Evolutionary conservation across 2,888 invertebrate species (phyloP), one percentile per base, ranked within the genome.

Genomic region (Pyrocoelia pectoralis): DNA sequence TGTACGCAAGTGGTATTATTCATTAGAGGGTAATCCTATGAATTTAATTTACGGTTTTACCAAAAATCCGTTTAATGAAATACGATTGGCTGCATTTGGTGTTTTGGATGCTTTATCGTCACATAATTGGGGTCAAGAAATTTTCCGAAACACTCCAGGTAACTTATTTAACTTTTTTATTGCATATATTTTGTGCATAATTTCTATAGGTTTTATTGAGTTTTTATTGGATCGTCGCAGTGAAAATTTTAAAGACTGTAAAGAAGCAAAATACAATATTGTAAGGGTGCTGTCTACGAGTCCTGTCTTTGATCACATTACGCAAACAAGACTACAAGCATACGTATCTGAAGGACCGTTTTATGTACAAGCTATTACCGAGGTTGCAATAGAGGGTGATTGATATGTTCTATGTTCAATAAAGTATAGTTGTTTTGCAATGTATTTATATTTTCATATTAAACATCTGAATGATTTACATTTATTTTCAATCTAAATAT

Each of bases 331-430:
- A 74, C 81, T 95, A 14, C 85, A 86, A 67, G 84, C 84, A 13
- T 94, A 89, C 80, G 86, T 90, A 8, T 86, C 87, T 43, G 89
- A 94, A 76, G 96, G 96, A 0, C 89, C 94, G 1, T 92, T 90
- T 76, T 90, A 86, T 80, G 83, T 91, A n/a, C 86, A 89, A 70
- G 82, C 84, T n/a, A 81, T 85, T 60, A 83, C 89, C 50, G 89
- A 92, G 79, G 88, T 96, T 50, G 93, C 92, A 2, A 85, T 91
- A 74, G 95, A 94, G 74, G 88, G 89, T 65, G 81, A 80, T 64
- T 73, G 50, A 49, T 24, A 24, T 24, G n/a, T n/a, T 33, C 2
- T 33, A n/a, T 33, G n/a, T 33, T 2, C 9, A 33, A 24, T n/a
- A 33, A 10, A 4, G 33, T 33, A 33, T 33, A 10, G 24, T 24